Base-by-base conservation (phyloP, 2,113 vertebrate genomes). In the Ceyx cyanopectus region DNA sequence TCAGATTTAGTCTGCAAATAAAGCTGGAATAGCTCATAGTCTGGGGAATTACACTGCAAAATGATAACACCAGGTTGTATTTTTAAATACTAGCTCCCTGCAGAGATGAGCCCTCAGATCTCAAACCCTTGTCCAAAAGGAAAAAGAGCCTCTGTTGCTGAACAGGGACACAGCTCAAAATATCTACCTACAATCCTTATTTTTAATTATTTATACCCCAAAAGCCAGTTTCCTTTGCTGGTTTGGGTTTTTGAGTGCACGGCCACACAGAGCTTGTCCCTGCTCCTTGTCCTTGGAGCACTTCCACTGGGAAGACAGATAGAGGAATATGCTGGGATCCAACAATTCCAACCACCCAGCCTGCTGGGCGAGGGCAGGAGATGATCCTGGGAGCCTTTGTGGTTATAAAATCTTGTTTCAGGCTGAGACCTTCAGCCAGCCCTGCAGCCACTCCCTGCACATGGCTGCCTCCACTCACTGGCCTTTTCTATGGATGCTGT, bases 381-480 rank as follows among this genome's bases (percentile, higher is more conserved):
- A 56, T n/a, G 24, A 29, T n/a, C 65, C 34, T 40, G 26, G 22
- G 48, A 79, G 26, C 9, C 29, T 53, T 54, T 66, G 32, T 61
- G 40, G 24, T 72, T 54, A 56, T n/a, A 30, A 23, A 29, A n/a
- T 61, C 81, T 73, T 50, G 51, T 32, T 73, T 27, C 26, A 43
- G n/a, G 62, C 45, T 61, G 68, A 67, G 34, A 67, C 16, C 21
- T 56, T 62, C 19, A 43, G 14, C 60, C 34, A 11, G 6, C 23
- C 27, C 23, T 29, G 14, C 18, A 13, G 9, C 37, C 37, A 37
- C 37, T 6, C 23, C 27, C 27, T 29, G 14, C 18, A 13, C 1
- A 0, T n/a, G 51, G 1, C 2, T 78, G 60, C 32, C 5, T 14
- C 26, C 29, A 10, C 45, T 70, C 37, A 23, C 40, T 21, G 2